Evolutionary conservation across 2,888 invertebrate species (phyloP).

Genomic region (Dendrolimus houi): DNA sequence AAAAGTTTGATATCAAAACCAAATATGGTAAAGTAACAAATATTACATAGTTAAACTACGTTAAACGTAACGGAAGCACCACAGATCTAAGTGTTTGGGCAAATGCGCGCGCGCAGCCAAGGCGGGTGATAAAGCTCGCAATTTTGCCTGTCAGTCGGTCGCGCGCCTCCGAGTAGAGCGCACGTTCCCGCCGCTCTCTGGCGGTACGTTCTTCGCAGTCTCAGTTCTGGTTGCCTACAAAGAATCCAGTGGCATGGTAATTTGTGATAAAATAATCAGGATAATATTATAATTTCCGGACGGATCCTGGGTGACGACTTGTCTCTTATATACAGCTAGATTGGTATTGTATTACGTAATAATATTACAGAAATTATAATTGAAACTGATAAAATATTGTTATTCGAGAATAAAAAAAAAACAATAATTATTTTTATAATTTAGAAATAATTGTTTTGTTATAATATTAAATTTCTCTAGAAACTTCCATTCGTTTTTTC

Average conservation of each 20-base stretch:
- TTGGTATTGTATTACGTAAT: constrained; percentile 64
- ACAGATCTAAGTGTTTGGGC: constrained; percentile 56
- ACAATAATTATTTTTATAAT: background rate
- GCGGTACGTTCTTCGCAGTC: constrained; percentile 20
- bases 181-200: constrained; percentile 28
- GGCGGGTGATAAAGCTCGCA: constrained; percentile 60
- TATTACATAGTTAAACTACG: background rate
- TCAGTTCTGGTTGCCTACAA: constrained; percentile 36
- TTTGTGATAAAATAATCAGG: constrained; percentile 47
- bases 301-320: constrained; percentile 45
- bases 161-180: constrained; percentile 50
- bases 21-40: background rate
- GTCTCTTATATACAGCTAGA: constrained; percentile 37
- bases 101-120: constrained; percentile 25
- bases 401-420: background rate
- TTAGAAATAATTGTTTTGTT: constrained; percentile 1
- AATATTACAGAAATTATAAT: background rate
- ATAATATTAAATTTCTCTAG: too few relatives aligned
- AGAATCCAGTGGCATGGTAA: constrained; percentile 68
- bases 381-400: background rate
- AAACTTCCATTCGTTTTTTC: too few relatives aligned
- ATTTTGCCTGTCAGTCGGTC: constrained; percentile 56
- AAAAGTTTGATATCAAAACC: background rate
- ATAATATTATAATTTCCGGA: constrained; percentile 32
- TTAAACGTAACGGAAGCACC: constrained; percentile 58